phyloP scores from a whole-genome alignment of 2,113 vertebrate genomes.

The Pseudolaguvia tuberculata region DNA sequence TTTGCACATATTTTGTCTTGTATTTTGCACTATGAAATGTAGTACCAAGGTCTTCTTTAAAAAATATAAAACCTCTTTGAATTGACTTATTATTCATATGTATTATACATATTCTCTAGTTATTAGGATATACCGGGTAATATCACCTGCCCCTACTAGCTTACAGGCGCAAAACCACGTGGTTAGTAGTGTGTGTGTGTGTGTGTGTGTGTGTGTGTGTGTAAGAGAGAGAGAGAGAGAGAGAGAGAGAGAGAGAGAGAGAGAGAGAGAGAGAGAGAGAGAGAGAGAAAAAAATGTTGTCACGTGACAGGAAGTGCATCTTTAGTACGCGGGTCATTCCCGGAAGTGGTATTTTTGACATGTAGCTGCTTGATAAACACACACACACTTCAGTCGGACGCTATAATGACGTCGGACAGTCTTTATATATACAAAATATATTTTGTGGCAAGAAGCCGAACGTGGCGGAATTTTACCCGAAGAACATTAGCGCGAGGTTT shows the following conservation, averaged over 20 bases:
- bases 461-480: background rate
- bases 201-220: no score
- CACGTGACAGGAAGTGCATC: slow-evolving; percentile 66
- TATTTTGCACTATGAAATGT: no score
- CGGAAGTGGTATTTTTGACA: slow-evolving; percentile 51
- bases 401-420: background rate
- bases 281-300: slow-evolving; percentile 48
- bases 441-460: background rate
- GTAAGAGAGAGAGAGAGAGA: background rate
- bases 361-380: slow-evolving; percentile 22
- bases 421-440: background rate
- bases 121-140: no score
- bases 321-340: slow-evolving; percentile 36
- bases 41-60: no score
- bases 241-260: background rate
- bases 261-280: background rate
- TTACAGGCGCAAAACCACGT: no score
- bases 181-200: background rate
- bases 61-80: no score
- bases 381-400: background rate
- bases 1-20: no score
- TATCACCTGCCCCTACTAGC: no score
- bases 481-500: background rate
- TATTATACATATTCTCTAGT: no score
- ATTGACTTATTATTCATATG: no score